Evolutionary conservation across 1,140 invertebrate species (phyloP), one percentile per base, ranked within the genome.

Genomic region (Aphelinus atriplicis): DNA sequence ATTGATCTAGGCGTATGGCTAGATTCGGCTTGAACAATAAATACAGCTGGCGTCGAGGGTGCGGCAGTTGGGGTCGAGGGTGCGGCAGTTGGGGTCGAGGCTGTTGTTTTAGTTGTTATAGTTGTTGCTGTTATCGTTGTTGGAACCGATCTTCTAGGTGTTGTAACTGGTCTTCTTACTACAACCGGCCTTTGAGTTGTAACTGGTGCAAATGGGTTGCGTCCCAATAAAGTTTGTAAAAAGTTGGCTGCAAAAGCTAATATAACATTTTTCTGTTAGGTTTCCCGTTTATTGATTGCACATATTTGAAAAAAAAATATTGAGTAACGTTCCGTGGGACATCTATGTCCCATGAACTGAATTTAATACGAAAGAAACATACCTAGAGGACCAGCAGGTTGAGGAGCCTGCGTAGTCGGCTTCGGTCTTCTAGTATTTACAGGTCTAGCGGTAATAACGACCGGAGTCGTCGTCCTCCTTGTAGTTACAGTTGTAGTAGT

Each of bases 181-280:
- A 53, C 66, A 5, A 56, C 53, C 42, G 74, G 77, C 26, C 69
- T 80, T 1, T 78, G 61, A 10, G 80, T 80, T 26, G 77, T 73
- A 43, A 78, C 9, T 4, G 74, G 62, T 4, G 69, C 78, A 7
- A 86, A 83, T 5, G 83, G 67, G 68, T 81, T 82, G 10, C 81
- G 81, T 3, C 87, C 83, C 42, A 88, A 86, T 1, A 87, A 74
- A 48, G 82, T 81, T 78, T 81, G 80, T 46, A 87, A 78, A 1
- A 88, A 73, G 6, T 80, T 82, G 42, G 81, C 80, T 1, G 83
- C 87, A 7, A 87, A 80, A 45, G 84, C 82, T 74, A 80, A 26
- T 26, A 26, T 26, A 26, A 26, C 26, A 26, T 26, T 26, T 26
- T 26, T 26, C 26, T 26, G 26, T 26, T 26, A 26, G 26, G 26